A percentile compares a stretch with the other conserved stretches of the same genome.
These are phyloP conservation scores for Drepana falcataria DNA, from an alignment of 2,888 invertebrate genomes.

Conservation along the genomic window DNA sequence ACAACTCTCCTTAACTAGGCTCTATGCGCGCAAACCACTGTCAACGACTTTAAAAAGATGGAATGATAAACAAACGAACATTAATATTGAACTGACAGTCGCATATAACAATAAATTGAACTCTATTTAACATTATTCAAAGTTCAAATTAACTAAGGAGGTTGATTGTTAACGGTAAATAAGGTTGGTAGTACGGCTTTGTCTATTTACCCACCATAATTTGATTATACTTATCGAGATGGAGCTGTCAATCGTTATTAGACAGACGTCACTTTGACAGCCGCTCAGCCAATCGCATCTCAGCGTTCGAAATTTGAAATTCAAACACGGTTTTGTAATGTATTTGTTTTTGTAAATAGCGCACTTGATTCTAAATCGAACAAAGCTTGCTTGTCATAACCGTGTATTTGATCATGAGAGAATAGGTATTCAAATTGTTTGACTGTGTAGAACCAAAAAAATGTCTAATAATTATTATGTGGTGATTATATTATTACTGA, in stretches of 20 bases:
- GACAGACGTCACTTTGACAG: constrained; percentile 54
- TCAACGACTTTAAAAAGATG: constrained; percentile 41
- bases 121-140: neutral
- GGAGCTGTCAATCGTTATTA: constrained; percentile 66
- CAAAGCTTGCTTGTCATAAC: neutral
- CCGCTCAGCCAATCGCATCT: constrained; percentile 33
- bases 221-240: constrained; percentile 73
- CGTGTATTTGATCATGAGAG: no score
- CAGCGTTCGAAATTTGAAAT: constrained; percentile 18
- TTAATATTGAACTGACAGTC: neutral
- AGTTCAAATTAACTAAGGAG: neutral
- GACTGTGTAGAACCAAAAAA: no score
- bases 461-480: no score
- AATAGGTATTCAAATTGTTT: no score
- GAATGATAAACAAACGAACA: constrained; percentile 30
- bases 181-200: neutral
- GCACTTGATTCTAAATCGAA: neutral
- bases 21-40: constrained; percentile 50
- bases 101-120: neutral
- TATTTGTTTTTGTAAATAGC: neutral
- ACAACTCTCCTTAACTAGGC: constrained; percentile 40
- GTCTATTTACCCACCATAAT: constrained; percentile 29
- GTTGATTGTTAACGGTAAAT: neutral
- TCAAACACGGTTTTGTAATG: neutral
- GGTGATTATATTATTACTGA: no score